Evolutionary conservation across 2,888 invertebrate genomes (phyloP).

Genomic region (Stenchaetothrips biformis): DNA sequence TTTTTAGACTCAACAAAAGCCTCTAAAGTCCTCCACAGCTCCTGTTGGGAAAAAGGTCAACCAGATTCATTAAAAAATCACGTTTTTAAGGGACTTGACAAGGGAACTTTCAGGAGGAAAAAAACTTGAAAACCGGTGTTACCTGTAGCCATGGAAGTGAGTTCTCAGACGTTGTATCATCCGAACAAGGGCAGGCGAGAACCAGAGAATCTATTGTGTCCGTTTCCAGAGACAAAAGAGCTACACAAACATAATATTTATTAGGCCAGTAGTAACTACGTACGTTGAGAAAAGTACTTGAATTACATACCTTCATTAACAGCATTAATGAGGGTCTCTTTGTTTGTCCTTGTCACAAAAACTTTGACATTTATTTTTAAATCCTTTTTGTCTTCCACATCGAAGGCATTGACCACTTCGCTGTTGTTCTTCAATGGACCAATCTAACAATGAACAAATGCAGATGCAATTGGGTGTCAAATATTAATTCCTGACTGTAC

Average conservation of each 20-base stretch:
- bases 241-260: slow-evolving; percentile 47
- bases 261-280: background rate
- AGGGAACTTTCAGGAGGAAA: background rate
- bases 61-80: slow-evolving; percentile 40
- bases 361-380: slow-evolving; percentile 82
- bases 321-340: slow-evolving; percentile 62
- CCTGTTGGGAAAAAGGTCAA: slow-evolving; percentile 56
- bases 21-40: slow-evolving; percentile 74
- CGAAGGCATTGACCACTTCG: slow-evolving; percentile 37
- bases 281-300: background rate
- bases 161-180: background rate
- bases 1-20: slow-evolving; percentile 59
- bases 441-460: slow-evolving; percentile 32
- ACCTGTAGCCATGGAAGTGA: slow-evolving; percentile 14
- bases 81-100: background rate
- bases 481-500: background rate
- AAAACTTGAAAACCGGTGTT: background rate
- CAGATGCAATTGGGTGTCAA: slow-evolving; percentile 23
- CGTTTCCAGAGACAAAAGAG: slow-evolving; percentile 64
- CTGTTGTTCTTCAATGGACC: slow-evolving; percentile 38
- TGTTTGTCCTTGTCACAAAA: slow-evolving; percentile 68
- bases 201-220: slow-evolving; percentile 75
- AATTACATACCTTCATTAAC: slow-evolving; percentile 61
- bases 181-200: slow-evolving; percentile 56
- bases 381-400: slow-evolving; percentile 65